phyloP scores from a whole-genome alignment of 2,113 vertebrate genomes.

The Anthoscopus minutus region DNA sequence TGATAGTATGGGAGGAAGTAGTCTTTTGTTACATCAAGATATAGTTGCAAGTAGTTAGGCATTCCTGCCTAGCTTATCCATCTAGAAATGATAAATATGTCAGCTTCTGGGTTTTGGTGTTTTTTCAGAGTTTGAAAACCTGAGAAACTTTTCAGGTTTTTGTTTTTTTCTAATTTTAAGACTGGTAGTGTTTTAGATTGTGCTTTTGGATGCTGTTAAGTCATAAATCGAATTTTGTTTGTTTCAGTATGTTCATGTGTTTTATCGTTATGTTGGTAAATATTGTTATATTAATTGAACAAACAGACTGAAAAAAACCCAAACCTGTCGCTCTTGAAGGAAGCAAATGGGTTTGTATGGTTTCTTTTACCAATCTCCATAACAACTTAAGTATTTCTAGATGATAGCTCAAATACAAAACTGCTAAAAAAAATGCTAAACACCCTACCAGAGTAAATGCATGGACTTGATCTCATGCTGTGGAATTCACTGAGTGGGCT shows the following conservation, averaged over 20 bases:
- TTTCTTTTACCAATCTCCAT: neutral
- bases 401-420: neutral
- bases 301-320: neutral
- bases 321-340: neutral
- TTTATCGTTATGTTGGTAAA: neutral
- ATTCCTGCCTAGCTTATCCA: neutral
- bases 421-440: neutral
- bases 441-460: neutral
- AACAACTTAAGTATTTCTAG: neutral
- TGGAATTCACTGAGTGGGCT: neutral
- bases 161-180: neutral
- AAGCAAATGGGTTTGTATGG: neutral
- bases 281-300: neutral
- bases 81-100: neutral
- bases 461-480: neutral
- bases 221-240: neutral
- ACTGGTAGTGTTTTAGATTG: neutral
- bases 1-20: neutral
- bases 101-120: rapidly evolving
- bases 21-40: neutral
- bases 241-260: neutral
- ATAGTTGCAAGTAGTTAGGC: neutral
- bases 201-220: neutral
- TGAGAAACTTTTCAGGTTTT: neutral
- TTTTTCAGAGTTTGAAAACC: neutral